A percentile compares a stretch with the other conserved stretches of the same genome.
Conservation (phyloP, 2,797 vertebrate species). For the Mormyrus proboscirostris region DNA sequence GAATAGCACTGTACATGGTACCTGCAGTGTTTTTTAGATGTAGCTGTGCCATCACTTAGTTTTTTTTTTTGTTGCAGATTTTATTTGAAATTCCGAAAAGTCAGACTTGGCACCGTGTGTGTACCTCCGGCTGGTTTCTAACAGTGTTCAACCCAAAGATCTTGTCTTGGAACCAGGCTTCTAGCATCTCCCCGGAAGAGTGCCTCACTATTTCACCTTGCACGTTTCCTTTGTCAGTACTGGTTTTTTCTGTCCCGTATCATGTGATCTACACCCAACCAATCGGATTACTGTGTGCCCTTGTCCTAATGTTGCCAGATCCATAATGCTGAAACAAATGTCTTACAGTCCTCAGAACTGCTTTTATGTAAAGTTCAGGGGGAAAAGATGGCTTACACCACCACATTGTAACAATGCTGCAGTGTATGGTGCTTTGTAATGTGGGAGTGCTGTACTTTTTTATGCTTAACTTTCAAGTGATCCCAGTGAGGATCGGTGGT, state of each 20-base stretch:
- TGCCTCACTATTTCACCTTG: neutral
- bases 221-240: neutral
- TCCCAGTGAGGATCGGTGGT: neutral
- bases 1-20: slow-evolving; percentile 13
- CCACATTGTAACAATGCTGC: slow-evolving; percentile 9
- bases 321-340: slow-evolving; percentile 50
- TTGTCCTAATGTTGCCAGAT: slow-evolving; percentile 7
- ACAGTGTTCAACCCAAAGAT: slow-evolving; percentile 11
- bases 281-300: neutral
- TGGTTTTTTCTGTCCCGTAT: neutral
- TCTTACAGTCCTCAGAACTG: slow-evolving; percentile 46
- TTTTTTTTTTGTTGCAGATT: neutral
- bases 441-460: neutral
- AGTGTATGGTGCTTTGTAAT: neutral
- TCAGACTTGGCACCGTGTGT: neutral
- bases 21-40: slow-evolving; percentile 7
- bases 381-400: neutral
- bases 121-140: neutral
- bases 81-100: neutral
- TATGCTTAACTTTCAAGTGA: slow-evolving; percentile 14
- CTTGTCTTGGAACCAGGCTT: neutral
- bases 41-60: neutral
- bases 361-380: slow-evolving; percentile 35
- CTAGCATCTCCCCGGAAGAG: neutral
- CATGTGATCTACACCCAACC: neutral